Evolutionary conservation across 2,797 vertebrate genomes (phyloP), one percentile per base, ranked within the genome.

Genomic region (Zalophus californianus): DNA sequence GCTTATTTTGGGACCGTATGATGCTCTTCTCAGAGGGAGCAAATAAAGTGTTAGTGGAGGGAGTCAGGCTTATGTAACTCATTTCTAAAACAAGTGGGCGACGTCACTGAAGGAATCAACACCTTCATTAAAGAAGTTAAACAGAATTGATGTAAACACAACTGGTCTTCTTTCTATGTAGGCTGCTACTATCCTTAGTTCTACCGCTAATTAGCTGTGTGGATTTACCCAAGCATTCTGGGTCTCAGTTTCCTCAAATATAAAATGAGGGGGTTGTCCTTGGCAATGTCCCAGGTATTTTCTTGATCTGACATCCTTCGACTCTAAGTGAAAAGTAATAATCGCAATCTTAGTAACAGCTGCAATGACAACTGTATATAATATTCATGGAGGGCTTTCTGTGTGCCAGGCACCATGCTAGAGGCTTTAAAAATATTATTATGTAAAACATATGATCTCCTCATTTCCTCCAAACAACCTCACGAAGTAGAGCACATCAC

Each of bases 1-100:
- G 96, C 97, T 98, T 98, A 97, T 97, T 98, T 98, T 96, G 98
- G 97, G 97, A 97, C 82, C 73, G 91, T 25, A 16, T 23, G 96
- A 97, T 98, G 90, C 87, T 92, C 96, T 95, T 95, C 97, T 97
- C 90, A 91, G 96, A 98, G 95, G 58, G 48, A 98, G 98, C 96
- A 97, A 98, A 97, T 96, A 96, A 91, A 96, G 89, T 58, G 68
- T 91, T 91, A 75, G 89, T 68, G 70, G 88, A 97, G 92, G 94
- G 92, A 95, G 86, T 48, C 11, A 0, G 50, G 50, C 92, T 98
- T 97, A 97, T 90, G 96, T 97, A 97, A 97, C 90, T 95, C 94
- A 89, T 88, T 94, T 95, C 97, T 98, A 98, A 98, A 98, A 96
- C 97, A 97, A 97, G 96, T 97, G 92, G 60, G 48, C 13, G 79